Base-by-base conservation (phyloP, 1,140 invertebrate genomes). In the Sycophaga agraensis region DNA sequence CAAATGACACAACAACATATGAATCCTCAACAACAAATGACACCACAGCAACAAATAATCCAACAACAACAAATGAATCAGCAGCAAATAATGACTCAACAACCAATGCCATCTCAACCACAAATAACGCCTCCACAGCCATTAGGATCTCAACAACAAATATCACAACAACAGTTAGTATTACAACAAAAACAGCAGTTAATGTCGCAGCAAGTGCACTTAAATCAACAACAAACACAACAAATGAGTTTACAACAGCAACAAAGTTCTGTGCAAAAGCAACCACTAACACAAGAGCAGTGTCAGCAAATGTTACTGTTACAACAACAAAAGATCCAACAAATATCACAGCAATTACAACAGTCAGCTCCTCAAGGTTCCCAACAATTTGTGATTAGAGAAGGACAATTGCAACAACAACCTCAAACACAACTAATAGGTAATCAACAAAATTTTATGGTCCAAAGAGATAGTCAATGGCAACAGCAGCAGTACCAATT, bases 381-480 rank as follows among this genome's bases (percentile, higher is more conserved):
- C 6, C 84, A 84, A 56, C 84, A 85, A 64, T 84, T 85, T 42
- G 79, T 84, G 34, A 81, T 84, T 61, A 74, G 84, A 3, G 84
- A 81, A 19, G 77, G 73, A 17, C 83, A 84, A 51, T 76, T 84
- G 48, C 84, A 84, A 63, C 84, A 85, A 60, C 84, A 85, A 62
- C 70, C 80, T 48, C 66, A 80, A 4, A 78, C 77, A 61, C 80
- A 80, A 43, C 77, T 68, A 65, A 64, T 84, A 53, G 74, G 81
- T 21, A 77, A 78, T 66, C 81, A 83, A 49, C 82, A 83, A 63
- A 73, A 78, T 46, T 82, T 82, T 46, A 78, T 82, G 9, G 78
- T 80, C 14, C 79, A 82, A 60, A 70, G 75, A 49, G 79, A 81
- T 84, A 69, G 91, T 82, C 80, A 90, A 84, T 69, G 80, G 82